phyloP scores from a whole-genome alignment of 1,140 invertebrate genomes.

The Acromyrmex heyeri region DNA sequence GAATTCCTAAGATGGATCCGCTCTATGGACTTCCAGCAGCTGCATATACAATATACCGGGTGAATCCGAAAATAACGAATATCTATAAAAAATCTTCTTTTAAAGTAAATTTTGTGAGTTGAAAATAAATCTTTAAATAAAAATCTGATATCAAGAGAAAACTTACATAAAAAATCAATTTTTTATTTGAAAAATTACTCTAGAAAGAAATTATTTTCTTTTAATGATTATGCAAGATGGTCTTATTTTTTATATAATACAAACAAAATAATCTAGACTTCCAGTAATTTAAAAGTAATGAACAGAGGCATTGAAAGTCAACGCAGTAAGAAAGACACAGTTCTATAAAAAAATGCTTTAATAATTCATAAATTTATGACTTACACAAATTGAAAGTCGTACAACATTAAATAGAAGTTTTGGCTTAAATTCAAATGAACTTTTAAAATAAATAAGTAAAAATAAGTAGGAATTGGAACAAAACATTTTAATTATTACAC shows the following conservation, averaged over 20 bases:
- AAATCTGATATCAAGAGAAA: neutral
- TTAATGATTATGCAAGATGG: neutral
- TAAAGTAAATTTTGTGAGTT: neutral
- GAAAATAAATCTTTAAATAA: neutral
- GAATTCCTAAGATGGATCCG: slow-evolving; percentile 76
- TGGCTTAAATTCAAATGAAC: too few species aligned
- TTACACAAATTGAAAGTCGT: too few species aligned
- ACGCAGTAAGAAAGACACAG: too few species aligned
- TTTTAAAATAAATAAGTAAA: too few species aligned
- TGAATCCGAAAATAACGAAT: neutral
- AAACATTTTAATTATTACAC: too few species aligned
- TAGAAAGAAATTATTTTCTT: neutral
- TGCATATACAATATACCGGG: slow-evolving; percentile 18
- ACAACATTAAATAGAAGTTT: too few species aligned
- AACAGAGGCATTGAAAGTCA: too few species aligned
- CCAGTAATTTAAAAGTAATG: too few species aligned
- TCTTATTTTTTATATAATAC: neutral
- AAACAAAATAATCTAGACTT: too few species aligned
- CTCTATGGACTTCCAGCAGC: neutral
- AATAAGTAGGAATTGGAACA: too few species aligned
- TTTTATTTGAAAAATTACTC: neutral
- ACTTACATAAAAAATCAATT: neutral
- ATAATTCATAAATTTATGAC: too few species aligned
- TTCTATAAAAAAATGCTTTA: too few species aligned
- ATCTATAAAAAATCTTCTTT: neutral